Conservation (phyloP, 2,797 vertebrate species). For the Danio aesculapii region DNA sequence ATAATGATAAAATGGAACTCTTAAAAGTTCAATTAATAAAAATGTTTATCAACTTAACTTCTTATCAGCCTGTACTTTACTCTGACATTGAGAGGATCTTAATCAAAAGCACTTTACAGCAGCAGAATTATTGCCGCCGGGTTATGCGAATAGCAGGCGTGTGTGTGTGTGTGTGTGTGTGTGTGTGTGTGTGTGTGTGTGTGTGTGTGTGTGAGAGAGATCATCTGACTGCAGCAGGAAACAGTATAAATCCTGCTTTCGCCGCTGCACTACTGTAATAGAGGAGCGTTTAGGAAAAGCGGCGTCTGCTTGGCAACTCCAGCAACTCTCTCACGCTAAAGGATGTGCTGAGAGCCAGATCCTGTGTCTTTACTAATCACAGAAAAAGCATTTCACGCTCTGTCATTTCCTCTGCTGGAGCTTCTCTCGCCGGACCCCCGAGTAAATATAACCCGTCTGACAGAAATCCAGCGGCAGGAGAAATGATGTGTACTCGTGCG, state of each 20-base stretch:
- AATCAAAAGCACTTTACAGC: no score
- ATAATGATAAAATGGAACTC: no score
- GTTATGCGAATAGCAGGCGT: no score
- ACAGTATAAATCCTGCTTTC: constrained; percentile 41
- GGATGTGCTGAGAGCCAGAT: constrained; percentile 61
- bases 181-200: no score
- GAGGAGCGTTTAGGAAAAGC: constrained; percentile 53
- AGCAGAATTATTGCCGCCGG: no score
- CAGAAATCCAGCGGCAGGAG: constrained; percentile 49
- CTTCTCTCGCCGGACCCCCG: constrained; percentile 49
- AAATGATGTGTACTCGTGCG: constrained; percentile 19
- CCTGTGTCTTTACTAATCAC: constrained; percentile 62
- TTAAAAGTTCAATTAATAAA: no score
- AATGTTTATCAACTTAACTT: no score
- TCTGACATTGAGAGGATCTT: no score
- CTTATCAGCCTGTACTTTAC: no score
- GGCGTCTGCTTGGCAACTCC: background rate
- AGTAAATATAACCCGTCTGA: constrained; percentile 61
- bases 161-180: no score
- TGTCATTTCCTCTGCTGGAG: constrained; percentile 58
- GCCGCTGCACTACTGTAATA: constrained; percentile 4
- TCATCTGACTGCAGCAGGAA: background rate
- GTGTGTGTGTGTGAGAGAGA: no score
- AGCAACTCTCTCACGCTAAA: constrained; percentile 56
- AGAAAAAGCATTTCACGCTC: constrained; percentile 58